Base-by-base conservation (phyloP, 1,140 invertebrate genomes). In the Homarus americanus region DNA sequence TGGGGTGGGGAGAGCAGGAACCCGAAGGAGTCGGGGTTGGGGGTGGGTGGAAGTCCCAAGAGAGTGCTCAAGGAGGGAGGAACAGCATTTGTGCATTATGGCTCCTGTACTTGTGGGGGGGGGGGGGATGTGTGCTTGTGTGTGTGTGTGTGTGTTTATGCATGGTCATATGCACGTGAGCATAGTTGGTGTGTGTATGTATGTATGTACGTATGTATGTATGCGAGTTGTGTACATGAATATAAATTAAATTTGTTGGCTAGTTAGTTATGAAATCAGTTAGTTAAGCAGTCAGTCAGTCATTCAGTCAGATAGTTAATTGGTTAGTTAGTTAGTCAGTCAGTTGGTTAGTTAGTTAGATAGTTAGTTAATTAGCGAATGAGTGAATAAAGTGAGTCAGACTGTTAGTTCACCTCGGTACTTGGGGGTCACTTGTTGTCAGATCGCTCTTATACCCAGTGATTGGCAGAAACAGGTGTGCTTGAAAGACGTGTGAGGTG, bases 21-120 rank as follows among this genome's bases (percentile, higher is more conserved):
- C 4, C 15, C 36, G 44, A n/a, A 80, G 34, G 49, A 63, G 53
- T 38, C 66, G 5, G 24, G 75, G 75, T 24, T n/a, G n/a, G 53
- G 41, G 24, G 20, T 15, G 15, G 24, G 53, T 15, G 53, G 53
- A 58, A 20, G 63, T 69, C 63, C 63, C 63, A 7, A 69, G 63
- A 69, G 63, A 69, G 63, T 69, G 63, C 63, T 69, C 28, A 69
- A 69, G 63, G 63, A 69, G 63, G 28, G 28, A n/a, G 28, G 12
- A 69, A 69, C 63, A 69, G n/a, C 63, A 69, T 28, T 69, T 32
- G n/a, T 69, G 63, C 63, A 69, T 69, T 69, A 69, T 69, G n/a
- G 63, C 63, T 32, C 5, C 63, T 28, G n/a, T 20, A 28, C n/a
- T 28, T 28, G n/a, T 0, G n/a, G 5, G 63, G 12, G n/a, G 28